phyloP scores from a whole-genome alignment of 1,140 invertebrate species.

The Drosophila burlai region DNA sequence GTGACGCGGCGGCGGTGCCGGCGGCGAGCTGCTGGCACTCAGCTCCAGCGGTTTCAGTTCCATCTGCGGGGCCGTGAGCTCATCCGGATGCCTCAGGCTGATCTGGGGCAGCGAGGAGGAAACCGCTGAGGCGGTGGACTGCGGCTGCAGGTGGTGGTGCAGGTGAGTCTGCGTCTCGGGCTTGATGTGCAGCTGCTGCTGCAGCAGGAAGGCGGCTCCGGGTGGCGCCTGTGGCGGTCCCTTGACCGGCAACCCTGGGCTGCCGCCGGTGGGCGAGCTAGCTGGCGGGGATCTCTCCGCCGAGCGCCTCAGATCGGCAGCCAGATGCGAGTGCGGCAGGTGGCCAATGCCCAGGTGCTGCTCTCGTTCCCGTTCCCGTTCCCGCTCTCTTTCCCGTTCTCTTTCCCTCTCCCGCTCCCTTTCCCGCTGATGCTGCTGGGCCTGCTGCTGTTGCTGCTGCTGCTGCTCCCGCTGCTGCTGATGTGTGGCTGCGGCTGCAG shows the following conservation, averaged over 20 bases:
- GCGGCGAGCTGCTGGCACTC: conserved; percentile 60
- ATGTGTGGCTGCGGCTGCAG: conserved; percentile 79
- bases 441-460: conserved; percentile 52
- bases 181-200: conserved; percentile 80
- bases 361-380: conserved; percentile 35
- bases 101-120: conserved; percentile 64
- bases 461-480: conserved; percentile 73
- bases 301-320: conserved; percentile 66
- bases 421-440: conserved; percentile 45
- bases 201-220: conserved; percentile 72
- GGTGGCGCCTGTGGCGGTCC: conserved; percentile 51
- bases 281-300: conserved; percentile 61
- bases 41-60: conserved; percentile 71
- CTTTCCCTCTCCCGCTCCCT: conserved; percentile 24
- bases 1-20: conserved; percentile 62
- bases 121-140: conserved; percentile 25
- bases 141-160: conserved; percentile 65
- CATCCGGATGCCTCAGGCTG: conserved; percentile 73
- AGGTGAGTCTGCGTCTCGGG: conserved; percentile 77
- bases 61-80: conserved; percentile 72
- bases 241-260: conserved; percentile 61
- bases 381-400: conserved; percentile 33
- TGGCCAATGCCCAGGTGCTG: conserved; percentile 49
- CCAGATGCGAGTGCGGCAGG: conserved; percentile 63
- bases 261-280: conserved; percentile 55